A percentile compares a stretch with the other conserved stretches of the same genome.
phyloP scores from a whole-genome alignment of 2,888 invertebrate species.

The Pristionchus entomophagus region DNA sequence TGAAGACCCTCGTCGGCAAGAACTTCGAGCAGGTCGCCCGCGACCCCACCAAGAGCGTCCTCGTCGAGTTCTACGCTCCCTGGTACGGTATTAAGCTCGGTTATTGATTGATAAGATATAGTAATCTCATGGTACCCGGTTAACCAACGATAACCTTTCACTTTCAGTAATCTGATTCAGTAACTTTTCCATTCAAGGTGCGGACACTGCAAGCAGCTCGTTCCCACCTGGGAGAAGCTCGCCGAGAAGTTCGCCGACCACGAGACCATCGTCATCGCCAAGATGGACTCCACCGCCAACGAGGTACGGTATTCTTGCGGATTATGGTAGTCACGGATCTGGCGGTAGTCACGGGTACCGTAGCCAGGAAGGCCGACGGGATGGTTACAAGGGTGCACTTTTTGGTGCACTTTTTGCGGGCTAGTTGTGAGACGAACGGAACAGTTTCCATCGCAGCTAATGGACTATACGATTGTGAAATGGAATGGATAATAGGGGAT shows the following conservation, averaged over 20 bases:
- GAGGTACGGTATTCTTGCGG: conserved; percentile 96
- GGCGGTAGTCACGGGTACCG: neutral
- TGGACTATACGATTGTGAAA: no score
- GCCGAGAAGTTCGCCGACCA: conserved; percentile 91
- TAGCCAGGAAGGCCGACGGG: neutral
- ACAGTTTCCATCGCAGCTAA: no score
- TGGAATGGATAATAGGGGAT: no score
- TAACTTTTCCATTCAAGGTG: no score
- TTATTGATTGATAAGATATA: neutral
- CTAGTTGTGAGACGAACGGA: no score
- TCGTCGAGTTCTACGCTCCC: conserved; percentile 90
- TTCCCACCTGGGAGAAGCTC: conserved; percentile 94
- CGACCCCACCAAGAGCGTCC: conserved; percentile 89
- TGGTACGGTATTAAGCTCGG: conserved; percentile 51
- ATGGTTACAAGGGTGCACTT: no score
- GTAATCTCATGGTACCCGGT: neutral
- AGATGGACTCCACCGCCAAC: conserved; percentile 98
- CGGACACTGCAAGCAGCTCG: conserved; percentile 97
- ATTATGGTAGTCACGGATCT: conserved; percentile 83
- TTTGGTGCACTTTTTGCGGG: no score
- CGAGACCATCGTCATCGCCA: conserved; percentile 90
- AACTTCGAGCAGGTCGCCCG: conserved; percentile 92
- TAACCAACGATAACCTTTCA: conserved; percentile 81
- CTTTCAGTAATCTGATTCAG: conserved; percentile 88
- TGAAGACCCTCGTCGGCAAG: conserved; percentile 90